Base-by-base conservation (phyloP, 1,140 invertebrate species). In the Diorhabda elongata region DNA sequence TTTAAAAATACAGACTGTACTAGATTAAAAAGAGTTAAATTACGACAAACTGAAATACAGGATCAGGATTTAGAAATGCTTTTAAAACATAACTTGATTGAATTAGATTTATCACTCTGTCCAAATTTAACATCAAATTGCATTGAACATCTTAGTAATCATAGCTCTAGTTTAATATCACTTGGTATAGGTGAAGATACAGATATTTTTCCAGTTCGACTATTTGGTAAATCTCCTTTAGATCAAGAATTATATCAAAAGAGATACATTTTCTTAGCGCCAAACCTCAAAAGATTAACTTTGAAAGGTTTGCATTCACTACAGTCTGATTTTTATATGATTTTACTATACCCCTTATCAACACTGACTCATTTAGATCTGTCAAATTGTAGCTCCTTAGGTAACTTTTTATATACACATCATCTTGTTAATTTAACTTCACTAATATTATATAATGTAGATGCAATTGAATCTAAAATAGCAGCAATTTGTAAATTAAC, bases 281-380 rank as follows among this genome's bases (percentile, higher is more conserved):
- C 88, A 4, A 87, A 89, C 62, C 76, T 94, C 66, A 83, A 84
- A 70, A 82, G 85, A 63, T 82, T 94, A 42, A 84, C 87, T 4
- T 79, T 93, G 5, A 84, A 85, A 67, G 82, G 85, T 47, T 75
- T 87, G 3, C 76, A 81, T n/a, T 76, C 84, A 9, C 73, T 82
- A 11, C 77, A 79, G 6, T 75, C 81, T 2, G 81, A 85, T 66
- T 85, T 86, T 69, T 84, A 85, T 61, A 71, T 85, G 47, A 72
- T 88, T 4, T 80, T 92, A 4, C 73, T 90, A 43, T 82, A 83
- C 64, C 83, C 88, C 41, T 73, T 92, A 45, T 76, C 82, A 4
- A 85, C 88, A 58, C 80, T 96, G 8, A 89, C 86, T 42, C 86
- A 93, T 77, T 81, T 97, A 57, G 93, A 96, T 80, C 81, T 97